Evolutionary conservation across 2,797 vertebrate genomes (phyloP), one percentile per base, ranked within the genome.

Genomic region (Aselliscus stoliczkanus): DNA sequence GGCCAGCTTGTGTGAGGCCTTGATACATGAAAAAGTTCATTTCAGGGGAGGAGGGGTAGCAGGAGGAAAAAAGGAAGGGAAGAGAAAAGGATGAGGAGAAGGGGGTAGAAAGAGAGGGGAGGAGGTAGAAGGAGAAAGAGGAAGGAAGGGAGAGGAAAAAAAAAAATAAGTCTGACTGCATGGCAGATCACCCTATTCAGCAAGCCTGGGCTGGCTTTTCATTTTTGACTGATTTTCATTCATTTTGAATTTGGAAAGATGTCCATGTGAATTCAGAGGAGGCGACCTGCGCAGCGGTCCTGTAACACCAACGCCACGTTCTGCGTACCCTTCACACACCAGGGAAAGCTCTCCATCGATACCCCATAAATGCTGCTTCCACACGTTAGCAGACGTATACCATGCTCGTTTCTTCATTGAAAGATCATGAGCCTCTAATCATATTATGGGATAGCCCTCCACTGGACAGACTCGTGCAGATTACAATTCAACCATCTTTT

Each of bases 271-370:
- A 93, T 77, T 96, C 90, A 50, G 42, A 90, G 34, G 92, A 81
- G 64, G 42, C 69, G 62, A 88, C 84, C 75, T 82, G 86, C 88
- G 89, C 64, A 92, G 83, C 89, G 95, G 83, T 80, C 89, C 93
- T 25, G 37, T 58, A 94, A 90, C 44, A 79, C 50, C 81, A 83
- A 8, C 47, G 50, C 65, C 50, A 27, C 62, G 21, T 72, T 42
- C 31, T n/a, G 4, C 69, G 67, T 25, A 73, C 72, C 62, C 44
- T 94, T 84, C 31, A 31, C 29, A 82, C 31, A 44, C 52, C 31
- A n/a, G 56, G 39, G 39, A 37, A 14, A 2, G 8, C 0, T 29
- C n/a, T 29, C 5, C 5, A 1, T 27, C 23, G 2, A 21, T 25
- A 13, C 0, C 5, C 11, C 44, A 60, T 4, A 6, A 47, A 31